Percentiles rank a stretch among this genome's conserved stretches.
Conservation (phyloP, 1,140 invertebrate species). For the Brachionus plicatilis region DNA sequence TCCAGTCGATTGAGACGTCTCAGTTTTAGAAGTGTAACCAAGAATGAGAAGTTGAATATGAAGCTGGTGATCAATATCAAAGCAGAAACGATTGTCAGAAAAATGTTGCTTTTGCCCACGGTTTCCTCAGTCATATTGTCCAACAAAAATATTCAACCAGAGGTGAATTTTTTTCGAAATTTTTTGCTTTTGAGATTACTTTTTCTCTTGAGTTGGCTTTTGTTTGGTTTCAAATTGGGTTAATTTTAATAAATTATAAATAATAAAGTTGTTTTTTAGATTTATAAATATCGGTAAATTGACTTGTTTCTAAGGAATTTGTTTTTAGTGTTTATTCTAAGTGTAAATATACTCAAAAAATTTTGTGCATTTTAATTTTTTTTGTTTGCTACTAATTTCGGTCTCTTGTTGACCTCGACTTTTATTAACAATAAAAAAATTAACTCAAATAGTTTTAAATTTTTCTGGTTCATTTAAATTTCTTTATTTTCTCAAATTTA, state of each 20-base stretch:
- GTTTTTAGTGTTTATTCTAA: not conserved
- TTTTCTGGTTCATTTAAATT: too few species aligned
- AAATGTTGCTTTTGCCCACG: constrained; percentile 19
- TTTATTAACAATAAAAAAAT: too few species aligned
- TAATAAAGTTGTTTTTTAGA: not conserved
- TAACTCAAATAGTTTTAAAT: too few species aligned
- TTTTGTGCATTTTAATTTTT: not conserved
- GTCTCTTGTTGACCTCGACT: not conserved
- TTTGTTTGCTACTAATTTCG: not conserved
- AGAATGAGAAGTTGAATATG: constrained; percentile 30
- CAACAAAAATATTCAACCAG: not conserved
- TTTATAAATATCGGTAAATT: not conserved
- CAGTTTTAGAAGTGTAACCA: constrained; percentile 15
- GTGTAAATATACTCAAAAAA: not conserved
- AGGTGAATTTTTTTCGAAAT: not conserved
- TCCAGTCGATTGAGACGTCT: not conserved
- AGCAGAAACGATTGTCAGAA: not conserved
- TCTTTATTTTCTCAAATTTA: too few species aligned
- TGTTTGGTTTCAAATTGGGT: not conserved
- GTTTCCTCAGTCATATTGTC: constrained; percentile 26
- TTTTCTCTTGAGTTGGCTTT: not conserved
- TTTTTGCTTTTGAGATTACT: not conserved
- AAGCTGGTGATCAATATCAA: constrained; percentile 4
- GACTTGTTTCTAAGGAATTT: constrained; percentile 28
- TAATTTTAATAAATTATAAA: constrained; percentile 23